These are phyloP conservation scores for Catharus bicknelli DNA, from an alignment of 2,113 vertebrate genomes.

Conservation along the genomic window DNA sequence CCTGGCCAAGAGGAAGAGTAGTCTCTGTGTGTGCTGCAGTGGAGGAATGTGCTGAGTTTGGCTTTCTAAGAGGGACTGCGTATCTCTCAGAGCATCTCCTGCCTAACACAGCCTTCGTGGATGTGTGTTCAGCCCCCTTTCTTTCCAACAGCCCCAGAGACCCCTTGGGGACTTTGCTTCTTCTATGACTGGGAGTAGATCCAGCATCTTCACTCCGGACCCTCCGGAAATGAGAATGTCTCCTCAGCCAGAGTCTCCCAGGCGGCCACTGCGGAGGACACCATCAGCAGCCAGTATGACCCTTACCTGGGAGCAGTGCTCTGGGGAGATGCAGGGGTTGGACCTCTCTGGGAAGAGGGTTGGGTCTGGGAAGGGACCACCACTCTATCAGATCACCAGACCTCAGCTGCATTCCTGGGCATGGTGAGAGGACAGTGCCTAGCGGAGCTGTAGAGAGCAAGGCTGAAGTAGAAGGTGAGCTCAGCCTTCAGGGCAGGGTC, in stretches of 20 bases:
- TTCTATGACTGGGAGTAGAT: conserved; percentile 57
- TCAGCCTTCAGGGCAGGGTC: not conserved
- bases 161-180: conserved; percentile 67
- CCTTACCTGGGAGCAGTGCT: not conserved
- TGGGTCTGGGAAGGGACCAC: not conserved
- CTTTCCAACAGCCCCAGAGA: conserved; percentile 66
- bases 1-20: not conserved
- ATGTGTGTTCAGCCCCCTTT: conserved; percentile 23
- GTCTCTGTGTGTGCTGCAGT: rapidly evolving
- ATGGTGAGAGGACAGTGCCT: not conserved
- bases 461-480: not conserved
- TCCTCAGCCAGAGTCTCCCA: conserved; percentile 64
- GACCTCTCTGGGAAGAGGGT: not conserved
- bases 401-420: not conserved
- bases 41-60: not conserved
- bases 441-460: not conserved
- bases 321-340: not conserved
- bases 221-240: conserved; percentile 57
- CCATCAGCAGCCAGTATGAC: conserved; percentile 74
- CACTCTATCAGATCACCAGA: rapidly evolving
- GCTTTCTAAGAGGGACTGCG: not conserved
- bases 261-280: conserved; percentile 59
- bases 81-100: not conserved
- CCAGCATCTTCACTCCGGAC: conserved; percentile 65
- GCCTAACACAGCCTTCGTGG: not conserved